Evolutionary conservation across 30 jellyfish, hydroid and myxozoan species (phyloP), one percentile per base, ranked within the genome.

Genomic region (Pseudorhiza aurosa): DNA sequence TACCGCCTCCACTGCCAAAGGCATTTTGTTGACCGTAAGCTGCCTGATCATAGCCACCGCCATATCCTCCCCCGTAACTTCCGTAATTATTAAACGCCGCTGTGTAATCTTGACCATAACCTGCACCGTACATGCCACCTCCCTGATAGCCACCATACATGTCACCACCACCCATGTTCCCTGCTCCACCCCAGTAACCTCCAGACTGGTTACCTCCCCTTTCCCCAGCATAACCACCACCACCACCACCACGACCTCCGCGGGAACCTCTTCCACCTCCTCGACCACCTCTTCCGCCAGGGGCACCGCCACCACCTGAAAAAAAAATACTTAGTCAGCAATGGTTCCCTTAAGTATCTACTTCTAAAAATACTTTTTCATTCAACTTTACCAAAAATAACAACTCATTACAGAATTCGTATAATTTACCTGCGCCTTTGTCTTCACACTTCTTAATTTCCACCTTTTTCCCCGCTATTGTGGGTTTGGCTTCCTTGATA

Each of bases 391-490:
- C n/a, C n/a, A n/a, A n/a, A n/a, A n/a, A n/a, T n/a, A n/a, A n/a
- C n/a, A n/a, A n/a, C n/a, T n/a, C n/a, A n/a, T n/a, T n/a, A n/a
- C n/a, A n/a, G n/a, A n/a, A n/a, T n/a, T n/a, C n/a, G n/a, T n/a
- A n/a, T 0, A 0, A 9, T 14, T 6, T 70, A 70, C 83, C 83
- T 70, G 59, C 95, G 19, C 93, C 88, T 45, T 57, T 58, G 21
- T 75, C 88, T 14, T 57, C 88, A 60, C 88, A 75, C 33, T 93
- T 93, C 82, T 93, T 93, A 18, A 93, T 68, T 43, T 96, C 96
- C 58, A 87, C 65, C 29, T 75, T 64, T 78, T 85, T 93, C 46
- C 97, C 99, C 26, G 58, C 45, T 11, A 86, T 45, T 7, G 62
- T 42, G 37, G 96, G 96, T 30, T 87, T 55, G 0, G 82, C 78